A percentile compares a stretch with the other conserved stretches of the same genome.
Evolutionary conservation across 2,797 vertebrate genomes (phyloP).

Genomic region (Cossypha heuglini): DNA sequence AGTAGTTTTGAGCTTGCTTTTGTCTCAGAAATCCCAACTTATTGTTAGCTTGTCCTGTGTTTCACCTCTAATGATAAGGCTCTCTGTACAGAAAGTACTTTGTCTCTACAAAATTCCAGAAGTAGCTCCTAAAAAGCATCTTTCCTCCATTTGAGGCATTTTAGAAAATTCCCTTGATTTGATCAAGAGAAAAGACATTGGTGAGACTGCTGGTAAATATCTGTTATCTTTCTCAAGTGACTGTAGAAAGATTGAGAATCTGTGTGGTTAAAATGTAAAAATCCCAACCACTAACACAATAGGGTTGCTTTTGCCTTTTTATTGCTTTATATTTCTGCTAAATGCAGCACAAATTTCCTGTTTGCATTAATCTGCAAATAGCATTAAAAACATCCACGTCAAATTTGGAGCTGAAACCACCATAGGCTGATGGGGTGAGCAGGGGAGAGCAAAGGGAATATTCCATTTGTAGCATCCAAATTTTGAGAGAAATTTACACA

Average conservation of each 20-base stretch:
- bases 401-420: background rate
- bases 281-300: rapidly evolving
- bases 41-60: constrained; percentile 1
- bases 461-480: background rate
- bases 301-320: background rate
- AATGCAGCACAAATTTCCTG: background rate
- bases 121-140: background rate
- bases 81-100: background rate
- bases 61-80: background rate
- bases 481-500: background rate
- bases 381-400: background rate
- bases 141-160: background rate
- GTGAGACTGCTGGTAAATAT: background rate
- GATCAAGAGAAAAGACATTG: background rate
- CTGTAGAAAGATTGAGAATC: background rate
- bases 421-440: rapidly evolving
- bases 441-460: background rate
- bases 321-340: background rate
- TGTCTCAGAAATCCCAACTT: background rate
- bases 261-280: background rate
- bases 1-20: background rate
- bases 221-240: background rate
- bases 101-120: background rate
- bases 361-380: background rate
- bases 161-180: background rate